phyloP scores from a whole-genome alignment of 2,113 vertebrate genomes.

The Ophthalmolycus amberensis region DNA sequence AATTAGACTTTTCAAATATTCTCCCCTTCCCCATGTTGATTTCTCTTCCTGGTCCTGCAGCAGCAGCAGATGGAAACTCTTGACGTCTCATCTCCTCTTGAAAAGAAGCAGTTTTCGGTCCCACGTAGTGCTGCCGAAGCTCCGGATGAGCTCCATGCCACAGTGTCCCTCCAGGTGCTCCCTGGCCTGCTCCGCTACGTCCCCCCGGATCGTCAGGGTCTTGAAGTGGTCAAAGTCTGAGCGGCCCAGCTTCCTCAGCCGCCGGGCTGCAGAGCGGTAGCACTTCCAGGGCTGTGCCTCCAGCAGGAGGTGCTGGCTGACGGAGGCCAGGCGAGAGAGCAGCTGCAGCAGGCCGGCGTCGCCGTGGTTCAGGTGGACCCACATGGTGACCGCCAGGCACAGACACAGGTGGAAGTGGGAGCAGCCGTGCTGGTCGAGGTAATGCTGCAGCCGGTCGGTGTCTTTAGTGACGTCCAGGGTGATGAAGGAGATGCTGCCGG shows the following conservation, averaged over 20 bases:
- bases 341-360: slow-evolving; percentile 87
- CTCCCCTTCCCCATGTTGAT: neutral
- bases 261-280: slow-evolving; percentile 91
- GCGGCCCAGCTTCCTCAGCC: slow-evolving; percentile 89
- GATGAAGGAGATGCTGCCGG: slow-evolving; percentile 85
- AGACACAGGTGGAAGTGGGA: slow-evolving; percentile 87
- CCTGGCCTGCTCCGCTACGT: slow-evolving; percentile 81
- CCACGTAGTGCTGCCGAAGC: slow-evolving; percentile 92
- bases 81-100: slow-evolving; percentile 54
- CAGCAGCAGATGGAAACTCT: neutral
- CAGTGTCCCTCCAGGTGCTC: slow-evolving; percentile 86
- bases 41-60: neutral
- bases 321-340: slow-evolving; percentile 85
- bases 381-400: slow-evolving; percentile 96
- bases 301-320: slow-evolving; percentile 87
- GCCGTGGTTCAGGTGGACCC: slow-evolving; percentile 95
- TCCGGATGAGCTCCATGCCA: slow-evolving; percentile 86
- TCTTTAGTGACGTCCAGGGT: slow-evolving; percentile 88
- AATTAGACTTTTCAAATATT: neutral
- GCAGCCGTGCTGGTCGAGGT: slow-evolving; percentile 81
- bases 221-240: slow-evolving; percentile 91
- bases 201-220: slow-evolving; percentile 85
- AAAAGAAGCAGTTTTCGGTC: slow-evolving; percentile 91
- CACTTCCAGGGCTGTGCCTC: slow-evolving; percentile 97
- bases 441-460: slow-evolving; percentile 69